These are phyloP conservation scores for Boleophthalmus pectinirostris DNA, from an alignment of 2,113 vertebrate species.

Conservation along the genomic window DNA sequence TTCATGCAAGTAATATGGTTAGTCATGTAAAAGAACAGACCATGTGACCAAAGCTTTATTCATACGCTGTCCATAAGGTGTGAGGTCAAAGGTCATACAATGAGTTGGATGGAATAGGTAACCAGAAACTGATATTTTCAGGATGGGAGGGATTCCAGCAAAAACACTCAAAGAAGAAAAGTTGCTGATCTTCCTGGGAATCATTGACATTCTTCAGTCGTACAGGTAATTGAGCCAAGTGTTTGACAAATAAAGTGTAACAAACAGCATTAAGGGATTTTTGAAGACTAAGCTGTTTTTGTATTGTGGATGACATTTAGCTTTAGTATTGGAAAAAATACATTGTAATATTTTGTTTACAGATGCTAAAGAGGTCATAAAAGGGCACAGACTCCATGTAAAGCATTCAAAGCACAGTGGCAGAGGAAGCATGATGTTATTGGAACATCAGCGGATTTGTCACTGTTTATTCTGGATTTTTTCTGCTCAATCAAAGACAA, in stretches of 20 bases:
- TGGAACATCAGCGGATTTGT: constrained; percentile 18
- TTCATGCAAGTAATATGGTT: not conserved
- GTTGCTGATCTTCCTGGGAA: constrained; percentile 94
- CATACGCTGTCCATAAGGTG: not conserved
- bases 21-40: not conserved
- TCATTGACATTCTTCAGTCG: constrained; percentile 98
- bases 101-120: not conserved
- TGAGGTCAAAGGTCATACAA: not conserved
- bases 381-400: not conserved
- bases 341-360: not conserved
- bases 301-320: not conserved
- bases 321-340: too few relatives aligned
- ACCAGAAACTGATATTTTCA: constrained; percentile 52
- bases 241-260: not conserved
- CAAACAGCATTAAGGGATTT: too few relatives aligned
- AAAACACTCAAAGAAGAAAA: constrained; percentile 94
- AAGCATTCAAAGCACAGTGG: not conserved
- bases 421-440: not conserved
- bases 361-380: not conserved
- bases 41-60: not conserved
- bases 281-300: too few relatives aligned
- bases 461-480: constrained; percentile 8
- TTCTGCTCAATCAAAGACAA: not conserved
- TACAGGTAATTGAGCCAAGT: constrained; percentile 86
- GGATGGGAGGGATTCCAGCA: constrained; percentile 98